Conservation (phyloP, 2,113 vertebrate species). For the Ammodytes dubius region DNA sequence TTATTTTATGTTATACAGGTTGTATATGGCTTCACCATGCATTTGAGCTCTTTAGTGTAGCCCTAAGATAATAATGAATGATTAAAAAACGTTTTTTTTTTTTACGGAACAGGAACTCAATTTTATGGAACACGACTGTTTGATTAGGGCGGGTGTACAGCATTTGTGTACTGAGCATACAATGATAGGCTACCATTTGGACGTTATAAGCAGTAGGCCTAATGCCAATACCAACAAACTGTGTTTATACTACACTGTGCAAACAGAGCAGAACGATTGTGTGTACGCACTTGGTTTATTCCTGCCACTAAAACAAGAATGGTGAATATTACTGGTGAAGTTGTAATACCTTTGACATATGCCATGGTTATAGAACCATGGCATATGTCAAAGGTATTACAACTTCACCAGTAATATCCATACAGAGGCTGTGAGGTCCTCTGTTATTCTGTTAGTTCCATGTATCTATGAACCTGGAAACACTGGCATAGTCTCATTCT, state of each 20-base stretch:
- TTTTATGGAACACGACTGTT: constrained; percentile 10
- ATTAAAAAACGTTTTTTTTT: background rate
- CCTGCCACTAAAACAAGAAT: background rate
- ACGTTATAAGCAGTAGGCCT: constrained; percentile 1
- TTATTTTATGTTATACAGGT: background rate
- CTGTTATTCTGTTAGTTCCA: background rate
- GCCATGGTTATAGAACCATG: background rate
- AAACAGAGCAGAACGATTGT: constrained; percentile 46
- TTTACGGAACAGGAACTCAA: background rate
- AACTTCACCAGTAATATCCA: background rate
- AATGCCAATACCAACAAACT: constrained; percentile 30
- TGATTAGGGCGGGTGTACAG: constrained; percentile 24
- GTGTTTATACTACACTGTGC: constrained; percentile 61
- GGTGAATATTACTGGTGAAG: background rate
- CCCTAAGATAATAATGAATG: background rate
- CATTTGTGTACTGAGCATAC: constrained; percentile 1
- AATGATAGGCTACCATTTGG: background rate
- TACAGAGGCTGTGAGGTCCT: background rate
- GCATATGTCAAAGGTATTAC: background rate
- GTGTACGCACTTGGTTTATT: background rate
- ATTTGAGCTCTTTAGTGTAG: background rate
- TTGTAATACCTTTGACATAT: background rate
- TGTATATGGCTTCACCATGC: background rate
- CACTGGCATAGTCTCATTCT: constrained; percentile 17
- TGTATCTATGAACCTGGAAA: background rate